Conservation (phyloP, 92 coral and sea anemone species). For the Muricea muricata region DNA sequence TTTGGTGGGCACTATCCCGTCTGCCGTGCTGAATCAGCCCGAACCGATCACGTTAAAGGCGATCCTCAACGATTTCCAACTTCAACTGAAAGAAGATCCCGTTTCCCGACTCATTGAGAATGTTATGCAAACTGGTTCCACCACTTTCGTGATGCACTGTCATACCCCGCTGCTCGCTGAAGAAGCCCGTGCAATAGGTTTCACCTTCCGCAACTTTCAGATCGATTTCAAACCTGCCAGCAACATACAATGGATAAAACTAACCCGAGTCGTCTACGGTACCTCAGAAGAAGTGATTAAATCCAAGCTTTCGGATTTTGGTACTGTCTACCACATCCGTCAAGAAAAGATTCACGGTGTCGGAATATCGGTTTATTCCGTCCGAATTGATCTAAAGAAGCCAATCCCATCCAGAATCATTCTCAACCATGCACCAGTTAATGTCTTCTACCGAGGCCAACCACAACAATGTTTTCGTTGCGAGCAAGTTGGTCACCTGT, state of each 20-base stretch:
- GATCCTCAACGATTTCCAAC: no score
- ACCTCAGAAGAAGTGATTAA: neutral
- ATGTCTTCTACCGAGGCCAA: neutral
- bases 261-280: neutral
- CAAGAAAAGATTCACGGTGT: no score
- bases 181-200: neutral
- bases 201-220: neutral
- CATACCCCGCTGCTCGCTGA: constrained; percentile 22
- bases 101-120: no score
- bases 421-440: neutral
- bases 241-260: neutral
- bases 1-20: no score
- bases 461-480: neutral
- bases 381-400: neutral
- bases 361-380: neutral
- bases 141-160: neutral
- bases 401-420: neutral
- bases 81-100: no score
- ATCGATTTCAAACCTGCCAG: neutral
- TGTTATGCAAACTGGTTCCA: no score
- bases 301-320: no score
- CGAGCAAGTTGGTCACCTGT: neutral
- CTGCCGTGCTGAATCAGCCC: no score
- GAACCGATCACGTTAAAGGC: no score
- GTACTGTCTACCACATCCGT: no score